Conservation (phyloP, 2,888 invertebrate species). For the Cyaniris semiargus region DNA sequence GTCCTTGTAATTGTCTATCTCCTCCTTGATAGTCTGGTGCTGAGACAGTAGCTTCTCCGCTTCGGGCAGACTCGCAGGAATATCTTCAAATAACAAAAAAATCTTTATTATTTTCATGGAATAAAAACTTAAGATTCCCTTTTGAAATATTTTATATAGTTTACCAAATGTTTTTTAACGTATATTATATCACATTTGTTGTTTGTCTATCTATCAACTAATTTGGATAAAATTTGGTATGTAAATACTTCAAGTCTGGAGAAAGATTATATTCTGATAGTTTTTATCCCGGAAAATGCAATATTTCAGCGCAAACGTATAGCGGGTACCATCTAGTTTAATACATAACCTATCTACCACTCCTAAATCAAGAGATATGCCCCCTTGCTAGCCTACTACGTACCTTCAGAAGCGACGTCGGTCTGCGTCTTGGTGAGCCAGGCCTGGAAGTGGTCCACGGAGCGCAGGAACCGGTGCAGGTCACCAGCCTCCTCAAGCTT, state of each 20-base stretch:
- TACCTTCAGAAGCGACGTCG: constrained; percentile 95
- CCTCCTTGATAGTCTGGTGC: constrained; percentile 99
- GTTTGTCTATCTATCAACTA: too few species aligned
- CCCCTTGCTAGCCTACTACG: background rate
- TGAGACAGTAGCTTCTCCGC: constrained; percentile 98
- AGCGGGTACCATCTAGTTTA: too few species aligned
- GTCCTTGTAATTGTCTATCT: constrained; percentile 99
- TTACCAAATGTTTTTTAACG: too few species aligned
- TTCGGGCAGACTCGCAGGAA: constrained; percentile 94
- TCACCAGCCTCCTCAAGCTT: constrained; percentile 99
- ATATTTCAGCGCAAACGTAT: too few species aligned
- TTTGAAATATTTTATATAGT: too few species aligned
- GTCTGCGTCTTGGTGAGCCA: constrained; percentile 99
- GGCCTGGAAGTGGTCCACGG: constrained; percentile 99
- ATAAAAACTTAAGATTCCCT: background rate
- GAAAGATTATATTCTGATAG: too few species aligned
- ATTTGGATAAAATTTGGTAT: too few species aligned
- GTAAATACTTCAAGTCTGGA: too few species aligned
- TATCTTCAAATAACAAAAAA: constrained; percentile 78
- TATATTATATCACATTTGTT: too few species aligned
- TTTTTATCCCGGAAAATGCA: too few species aligned
- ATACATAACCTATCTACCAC: too few species aligned
- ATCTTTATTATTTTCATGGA: background rate
- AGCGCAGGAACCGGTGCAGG: constrained; percentile 97
- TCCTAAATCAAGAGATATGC: too few species aligned